These are phyloP conservation scores for Oreochromis aureus DNA, from an alignment of 2,113 vertebrate genomes.

Conservation along the genomic window DNA sequence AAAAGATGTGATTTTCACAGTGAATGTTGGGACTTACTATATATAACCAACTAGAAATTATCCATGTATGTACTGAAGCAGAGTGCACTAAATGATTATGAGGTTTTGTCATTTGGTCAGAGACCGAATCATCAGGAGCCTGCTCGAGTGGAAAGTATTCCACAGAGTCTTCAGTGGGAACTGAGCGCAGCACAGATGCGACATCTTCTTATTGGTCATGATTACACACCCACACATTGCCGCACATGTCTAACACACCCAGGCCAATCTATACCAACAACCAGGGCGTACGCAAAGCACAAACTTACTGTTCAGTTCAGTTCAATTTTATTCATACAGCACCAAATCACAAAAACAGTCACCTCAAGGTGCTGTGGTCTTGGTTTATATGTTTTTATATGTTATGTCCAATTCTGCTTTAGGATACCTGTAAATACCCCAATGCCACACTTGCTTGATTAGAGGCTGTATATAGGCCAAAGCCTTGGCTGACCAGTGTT, in stretches of 20 bases:
- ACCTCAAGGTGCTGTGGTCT: background rate
- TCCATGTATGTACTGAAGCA: background rate
- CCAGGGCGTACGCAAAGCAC: background rate
- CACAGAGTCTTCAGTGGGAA: background rate
- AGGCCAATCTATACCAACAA: background rate
- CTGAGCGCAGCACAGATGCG: background rate
- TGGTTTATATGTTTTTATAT: background rate
- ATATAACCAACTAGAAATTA: background rate
- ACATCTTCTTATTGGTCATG: background rate
- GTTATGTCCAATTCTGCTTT: background rate
- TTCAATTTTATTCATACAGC: accelerated
- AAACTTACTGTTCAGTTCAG: background rate
- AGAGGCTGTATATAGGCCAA: background rate
- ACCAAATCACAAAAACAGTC: background rate
- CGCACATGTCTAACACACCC: background rate
- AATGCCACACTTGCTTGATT: background rate
- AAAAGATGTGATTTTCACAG: background rate
- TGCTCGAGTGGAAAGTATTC: background rate
- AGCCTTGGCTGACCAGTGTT: background rate
- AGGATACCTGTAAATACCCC: background rate
- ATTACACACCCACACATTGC: background rate
- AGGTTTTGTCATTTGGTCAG: background rate
- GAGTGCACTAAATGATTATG: background rate
- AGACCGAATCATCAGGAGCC: background rate
- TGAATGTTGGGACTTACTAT: background rate